A percentile compares a stretch with the other conserved stretches of the same genome.
Evolutionary conservation across 2,113 vertebrate species (phyloP).

Genomic region (Patagioenas fasciata): DNA sequence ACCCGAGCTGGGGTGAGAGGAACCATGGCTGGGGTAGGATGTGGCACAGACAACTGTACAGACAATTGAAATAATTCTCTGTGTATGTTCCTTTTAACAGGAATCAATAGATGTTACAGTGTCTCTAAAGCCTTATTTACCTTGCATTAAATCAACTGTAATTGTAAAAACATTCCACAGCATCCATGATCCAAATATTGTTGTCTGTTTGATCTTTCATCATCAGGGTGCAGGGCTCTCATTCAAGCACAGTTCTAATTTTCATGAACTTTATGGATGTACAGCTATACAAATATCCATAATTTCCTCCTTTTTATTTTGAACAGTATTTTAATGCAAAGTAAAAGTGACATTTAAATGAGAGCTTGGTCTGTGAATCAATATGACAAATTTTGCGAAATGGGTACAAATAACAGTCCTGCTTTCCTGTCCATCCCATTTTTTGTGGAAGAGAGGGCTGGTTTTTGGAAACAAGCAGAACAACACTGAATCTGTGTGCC

Average conservation of each 20-base stretch:
- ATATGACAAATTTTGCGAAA: background rate
- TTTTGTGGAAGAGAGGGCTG: background rate
- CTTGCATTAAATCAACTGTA: conserved; percentile 13
- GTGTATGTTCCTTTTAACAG: background rate
- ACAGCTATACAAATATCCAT: background rate
- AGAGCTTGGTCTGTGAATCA: background rate
- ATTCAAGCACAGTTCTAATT: background rate
- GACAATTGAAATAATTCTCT: conserved; percentile 19
- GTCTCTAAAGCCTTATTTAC: conserved; percentile 32
- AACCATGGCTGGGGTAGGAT: background rate
- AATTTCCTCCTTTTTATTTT: background rate
- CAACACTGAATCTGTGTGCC: rapidly evolving
- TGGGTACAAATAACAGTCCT: background rate
- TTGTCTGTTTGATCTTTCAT: background rate
- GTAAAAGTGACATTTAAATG: background rate
- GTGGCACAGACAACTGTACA: background rate
- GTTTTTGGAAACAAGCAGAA: background rate
- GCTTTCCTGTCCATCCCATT: background rate
- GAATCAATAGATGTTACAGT: background rate
- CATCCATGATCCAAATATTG: background rate
- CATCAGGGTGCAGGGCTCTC: background rate
- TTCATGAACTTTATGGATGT: background rate
- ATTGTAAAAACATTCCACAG: background rate
- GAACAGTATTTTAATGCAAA: background rate
- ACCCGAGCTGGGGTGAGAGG: background rate